Evolutionary conservation across 2,797 vertebrate species (phyloP).

Genomic region (Botia almorhae): DNA sequence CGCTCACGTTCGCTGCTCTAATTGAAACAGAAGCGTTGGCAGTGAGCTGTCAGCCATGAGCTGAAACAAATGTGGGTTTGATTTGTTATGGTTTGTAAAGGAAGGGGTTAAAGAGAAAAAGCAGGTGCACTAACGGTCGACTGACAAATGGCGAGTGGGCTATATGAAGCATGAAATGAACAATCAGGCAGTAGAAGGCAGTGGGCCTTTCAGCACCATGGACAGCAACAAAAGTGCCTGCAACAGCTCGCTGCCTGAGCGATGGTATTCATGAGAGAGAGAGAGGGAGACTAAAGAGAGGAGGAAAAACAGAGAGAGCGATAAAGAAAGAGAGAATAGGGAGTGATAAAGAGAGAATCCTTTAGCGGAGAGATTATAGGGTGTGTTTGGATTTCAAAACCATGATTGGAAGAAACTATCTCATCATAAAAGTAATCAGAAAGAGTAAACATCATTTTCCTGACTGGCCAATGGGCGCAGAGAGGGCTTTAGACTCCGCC

Average conservation of each 20-base stretch:
- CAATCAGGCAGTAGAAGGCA: conserved; percentile 83
- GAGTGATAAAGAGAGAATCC: conserved; percentile 47
- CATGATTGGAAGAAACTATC: conserved; percentile 46
- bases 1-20: conserved; percentile 52
- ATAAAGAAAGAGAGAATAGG: conserved; percentile 51
- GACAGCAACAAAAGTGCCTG: conserved; percentile 85
- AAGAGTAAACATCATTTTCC: conserved; percentile 43
- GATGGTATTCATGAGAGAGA: conserved; percentile 78
- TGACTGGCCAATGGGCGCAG: conserved; percentile 29
- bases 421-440: conserved; percentile 39
- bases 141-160: conserved; percentile 84
- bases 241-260: conserved; percentile 82
- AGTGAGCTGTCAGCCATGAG: conserved; percentile 60
- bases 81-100: conserved; percentile 83
- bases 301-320: conserved; percentile 49
- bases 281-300: conserved; percentile 53
- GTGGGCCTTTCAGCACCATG: conserved; percentile 82
- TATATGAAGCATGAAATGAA: conserved; percentile 89
- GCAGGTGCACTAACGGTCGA: conserved; percentile 78
- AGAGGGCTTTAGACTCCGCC: conserved; percentile 8
- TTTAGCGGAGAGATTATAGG: conserved; percentile 41
- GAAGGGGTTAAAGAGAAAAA: conserved; percentile 86
- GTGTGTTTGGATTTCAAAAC: conserved; percentile 51
- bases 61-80: conserved; percentile 79
- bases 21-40: conserved; percentile 69